Percentiles rank a stretch among this genome's conserved stretches.
Conservation (phyloP, 2,888 invertebrate species). For the Caenorhabditis sp. region DNA sequence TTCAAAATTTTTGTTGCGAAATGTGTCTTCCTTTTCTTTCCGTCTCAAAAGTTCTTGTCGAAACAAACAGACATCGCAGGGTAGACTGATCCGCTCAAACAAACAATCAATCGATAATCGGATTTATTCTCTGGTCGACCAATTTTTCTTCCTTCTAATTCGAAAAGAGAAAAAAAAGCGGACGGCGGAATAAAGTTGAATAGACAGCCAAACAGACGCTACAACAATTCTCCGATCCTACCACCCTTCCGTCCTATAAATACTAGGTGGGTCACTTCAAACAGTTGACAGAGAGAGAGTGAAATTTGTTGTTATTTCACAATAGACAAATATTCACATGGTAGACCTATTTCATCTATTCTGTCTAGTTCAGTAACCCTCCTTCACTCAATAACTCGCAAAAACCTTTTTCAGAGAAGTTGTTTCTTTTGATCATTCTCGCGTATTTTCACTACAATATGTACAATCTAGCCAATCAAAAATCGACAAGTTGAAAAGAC, state of each 20-base stretch:
- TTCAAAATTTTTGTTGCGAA: too few species aligned
- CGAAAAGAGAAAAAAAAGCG: too few species aligned
- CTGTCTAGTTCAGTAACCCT: slow-evolving; percentile 16
- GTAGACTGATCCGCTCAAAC: slow-evolving; percentile 49
- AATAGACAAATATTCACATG: slow-evolving; percentile 66
- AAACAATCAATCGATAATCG: slow-evolving; percentile 57
- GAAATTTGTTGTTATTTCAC: slow-evolving; percentile 53
- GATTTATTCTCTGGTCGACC: slow-evolving; percentile 25
- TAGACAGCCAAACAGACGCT: not conserved
- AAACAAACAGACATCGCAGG: slow-evolving; percentile 38
- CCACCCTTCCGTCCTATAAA: not conserved
- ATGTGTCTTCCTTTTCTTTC: slow-evolving; percentile 14
- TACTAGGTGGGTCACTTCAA: slow-evolving; percentile 32
- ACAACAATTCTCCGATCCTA: not conserved
- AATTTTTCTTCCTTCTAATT: not conserved
- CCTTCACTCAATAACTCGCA: too few species aligned
- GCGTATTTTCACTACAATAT: too few species aligned
- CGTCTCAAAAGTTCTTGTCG: not conserved
- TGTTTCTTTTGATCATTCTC: not conserved
- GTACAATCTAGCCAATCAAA: not conserved
- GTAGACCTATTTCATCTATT: slow-evolving; percentile 67
- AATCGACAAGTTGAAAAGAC: too few species aligned
- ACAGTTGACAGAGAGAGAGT: slow-evolving; percentile 50
- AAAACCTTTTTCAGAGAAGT: too few species aligned
- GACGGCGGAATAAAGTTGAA: not conserved